Conservation (phyloP, 2,113 vertebrate species). For the Entelurus aequoreus region DNA sequence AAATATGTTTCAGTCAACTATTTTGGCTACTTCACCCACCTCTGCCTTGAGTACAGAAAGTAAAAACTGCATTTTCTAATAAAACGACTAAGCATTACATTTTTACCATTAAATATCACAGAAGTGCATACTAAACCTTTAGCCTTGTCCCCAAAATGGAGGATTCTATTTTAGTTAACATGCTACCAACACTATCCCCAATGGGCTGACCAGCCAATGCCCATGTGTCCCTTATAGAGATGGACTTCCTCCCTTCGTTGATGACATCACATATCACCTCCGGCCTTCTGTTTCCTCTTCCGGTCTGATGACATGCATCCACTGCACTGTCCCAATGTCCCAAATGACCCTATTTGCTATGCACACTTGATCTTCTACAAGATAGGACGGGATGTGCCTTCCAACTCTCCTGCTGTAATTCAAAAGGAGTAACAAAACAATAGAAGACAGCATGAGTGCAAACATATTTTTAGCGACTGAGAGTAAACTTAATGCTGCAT, state of each 20-base stretch:
- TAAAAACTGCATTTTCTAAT: no score
- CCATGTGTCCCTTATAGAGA: constrained; percentile 41
- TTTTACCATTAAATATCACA: no score
- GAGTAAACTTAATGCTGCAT: constrained; percentile 21
- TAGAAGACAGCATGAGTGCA: constrained; percentile 18
- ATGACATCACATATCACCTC: constrained; percentile 64
- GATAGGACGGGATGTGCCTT: constrained; percentile 30
- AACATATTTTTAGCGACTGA: constrained; percentile 23
- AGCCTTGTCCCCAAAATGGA: background rate
- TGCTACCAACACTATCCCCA: constrained; percentile 1
- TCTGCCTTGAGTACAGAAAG: no score
- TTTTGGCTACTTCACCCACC: no score
- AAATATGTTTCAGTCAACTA: no score
- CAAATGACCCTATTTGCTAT: constrained; percentile 38
- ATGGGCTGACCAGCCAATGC: constrained; percentile 19
- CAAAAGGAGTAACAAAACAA: constrained; percentile 34
- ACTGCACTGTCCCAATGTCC: constrained; percentile 20
- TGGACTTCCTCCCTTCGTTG: constrained; percentile 49
- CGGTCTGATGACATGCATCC: constrained; percentile 43
- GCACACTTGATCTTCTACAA: constrained; percentile 18
- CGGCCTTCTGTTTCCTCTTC: constrained; percentile 70
- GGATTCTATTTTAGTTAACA: background rate
- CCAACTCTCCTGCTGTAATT: constrained; percentile 17
- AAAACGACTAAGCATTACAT: no score
- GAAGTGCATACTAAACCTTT: no score